These are phyloP conservation scores for Myrmecophaga tridactyla DNA, from an alignment of 2,113 vertebrate species.

Conservation along the genomic window DNA sequence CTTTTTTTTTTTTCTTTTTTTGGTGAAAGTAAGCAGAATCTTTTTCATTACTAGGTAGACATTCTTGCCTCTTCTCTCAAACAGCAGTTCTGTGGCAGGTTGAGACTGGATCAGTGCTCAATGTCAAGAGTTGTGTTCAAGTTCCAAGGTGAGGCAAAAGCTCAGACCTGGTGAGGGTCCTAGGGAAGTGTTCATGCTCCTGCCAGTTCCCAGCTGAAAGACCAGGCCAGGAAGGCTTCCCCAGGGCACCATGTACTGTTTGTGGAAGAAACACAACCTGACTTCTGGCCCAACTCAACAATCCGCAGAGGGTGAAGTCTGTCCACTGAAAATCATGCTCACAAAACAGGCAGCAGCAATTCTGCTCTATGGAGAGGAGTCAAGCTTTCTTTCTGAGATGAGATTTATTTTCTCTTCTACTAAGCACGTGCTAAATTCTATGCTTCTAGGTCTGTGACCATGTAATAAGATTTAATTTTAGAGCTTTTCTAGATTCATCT, in stretches of 20 bases:
- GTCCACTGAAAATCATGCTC: no score
- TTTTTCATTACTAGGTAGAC: not conserved
- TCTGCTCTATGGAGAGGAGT: not conserved
- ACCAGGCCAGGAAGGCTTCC: no score
- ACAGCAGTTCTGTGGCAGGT: not conserved
- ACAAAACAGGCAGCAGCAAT: not conserved
- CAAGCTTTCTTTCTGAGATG: not conserved
- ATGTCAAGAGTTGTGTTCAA: not conserved
- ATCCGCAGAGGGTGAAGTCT: not conserved
- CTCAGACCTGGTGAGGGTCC: no score
- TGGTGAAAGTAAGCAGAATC: not conserved
- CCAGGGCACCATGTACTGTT: no score
- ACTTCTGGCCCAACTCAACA: rapidly evolving
- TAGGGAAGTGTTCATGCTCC: no score
- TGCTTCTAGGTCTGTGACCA: not conserved
- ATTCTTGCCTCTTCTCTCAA: not conserved
- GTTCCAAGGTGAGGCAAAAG: no score
- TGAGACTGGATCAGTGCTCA: not conserved
- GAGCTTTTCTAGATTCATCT: not conserved
- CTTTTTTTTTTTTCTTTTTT: not conserved
- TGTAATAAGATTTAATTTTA: not conserved
- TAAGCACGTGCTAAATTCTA: not conserved
- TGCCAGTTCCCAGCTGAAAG: no score
- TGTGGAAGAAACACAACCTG: not conserved
- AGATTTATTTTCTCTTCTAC: not conserved